Evolutionary conservation across 2,888 invertebrate genomes (phyloP), one percentile per base, ranked within the genome.

Genomic region (Zaprionus obscuricornis): DNA sequence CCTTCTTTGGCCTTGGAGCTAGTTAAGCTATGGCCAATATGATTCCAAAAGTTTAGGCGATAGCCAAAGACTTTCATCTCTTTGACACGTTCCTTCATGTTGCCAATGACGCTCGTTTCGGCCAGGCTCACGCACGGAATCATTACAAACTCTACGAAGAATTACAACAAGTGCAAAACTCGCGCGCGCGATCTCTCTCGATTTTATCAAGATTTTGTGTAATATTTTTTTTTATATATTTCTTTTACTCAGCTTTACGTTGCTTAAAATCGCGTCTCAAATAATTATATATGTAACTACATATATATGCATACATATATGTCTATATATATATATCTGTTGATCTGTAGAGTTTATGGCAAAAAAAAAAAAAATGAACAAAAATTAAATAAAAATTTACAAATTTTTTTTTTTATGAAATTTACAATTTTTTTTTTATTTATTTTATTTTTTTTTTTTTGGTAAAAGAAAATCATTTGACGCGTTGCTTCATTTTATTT

Each of bases 61-160:
- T 91, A 91, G 71, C 91, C 91, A 74, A 91, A 91, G 51, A 91
- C 90, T 86, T 91, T 91, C 91, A 91, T 91, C 87, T 91, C 91
- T 87, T 90, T 91, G 70, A 91, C 90, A 72, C 91, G 90, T 82
- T 91, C 91, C 89, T 91, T 91, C 91, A 91, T 91, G 85, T 90
- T 91, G 86, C 89, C 90, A 88, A 91, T 88, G 74, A 90, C 90
- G 89, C 90, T 91, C 88, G 91, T 91, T 84, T 91, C 91, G 72
- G 90, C 89, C 68, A 90, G 86, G 83, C 90, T 90, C 65, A 90
- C 90, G 82, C 90, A 90, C 87, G 90, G 90, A 88, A 90, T 90
- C 90, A 90, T 90, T 88, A 84, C 85, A 68, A 7, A 7, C 22
- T 22, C 4, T 22, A 22, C 22, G 16, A 34, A 27, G 18, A 31